A percentile compares a stretch with the other conserved stretches of the same genome.
These are phyloP conservation scores for Araneus ventricosus DNA, from an alignment of 1,140 invertebrate species.

Conservation along the genomic window DNA sequence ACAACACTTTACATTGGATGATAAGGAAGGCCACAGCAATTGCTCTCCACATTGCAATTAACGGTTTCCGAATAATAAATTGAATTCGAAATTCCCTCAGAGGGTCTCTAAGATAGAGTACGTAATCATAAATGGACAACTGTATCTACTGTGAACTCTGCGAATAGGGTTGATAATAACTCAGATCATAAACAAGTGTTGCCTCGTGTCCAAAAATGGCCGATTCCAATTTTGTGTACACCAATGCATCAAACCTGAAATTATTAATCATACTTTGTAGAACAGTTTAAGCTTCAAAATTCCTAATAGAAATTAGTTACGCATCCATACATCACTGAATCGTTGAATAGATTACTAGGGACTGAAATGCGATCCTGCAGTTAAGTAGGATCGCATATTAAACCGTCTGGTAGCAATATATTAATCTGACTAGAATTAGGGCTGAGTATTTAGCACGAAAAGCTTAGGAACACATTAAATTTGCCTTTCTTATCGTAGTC, in stretches of 20 bases:
- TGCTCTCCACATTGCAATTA: neutral
- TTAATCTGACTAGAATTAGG: neutral
- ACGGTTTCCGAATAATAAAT: neutral
- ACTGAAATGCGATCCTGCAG: neutral
- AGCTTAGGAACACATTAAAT: neutral
- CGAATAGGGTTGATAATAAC: neutral
- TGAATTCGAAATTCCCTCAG: neutral
- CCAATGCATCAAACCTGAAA: neutral
- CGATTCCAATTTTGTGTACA: neutral
- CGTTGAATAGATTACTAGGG: neutral
- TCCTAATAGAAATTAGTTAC: neutral
- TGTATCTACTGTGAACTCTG: neutral
- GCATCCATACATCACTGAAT: neutral
- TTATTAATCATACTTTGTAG: conserved; percentile 14
- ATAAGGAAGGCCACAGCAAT: neutral
- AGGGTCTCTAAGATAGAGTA: neutral
- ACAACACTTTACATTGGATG: neutral
- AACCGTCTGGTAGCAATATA: neutral
- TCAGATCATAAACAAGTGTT: neutral
- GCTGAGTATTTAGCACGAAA: neutral
- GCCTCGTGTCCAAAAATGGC: neutral
- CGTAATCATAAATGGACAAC: neutral
- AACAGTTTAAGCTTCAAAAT: neutral
- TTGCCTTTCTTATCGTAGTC: neutral
- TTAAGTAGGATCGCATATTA: neutral